Evolutionary conservation across 2,113 vertebrate genomes (phyloP), one percentile per base, ranked within the genome.

Genomic region (Montifringilla adamsi): DNA sequence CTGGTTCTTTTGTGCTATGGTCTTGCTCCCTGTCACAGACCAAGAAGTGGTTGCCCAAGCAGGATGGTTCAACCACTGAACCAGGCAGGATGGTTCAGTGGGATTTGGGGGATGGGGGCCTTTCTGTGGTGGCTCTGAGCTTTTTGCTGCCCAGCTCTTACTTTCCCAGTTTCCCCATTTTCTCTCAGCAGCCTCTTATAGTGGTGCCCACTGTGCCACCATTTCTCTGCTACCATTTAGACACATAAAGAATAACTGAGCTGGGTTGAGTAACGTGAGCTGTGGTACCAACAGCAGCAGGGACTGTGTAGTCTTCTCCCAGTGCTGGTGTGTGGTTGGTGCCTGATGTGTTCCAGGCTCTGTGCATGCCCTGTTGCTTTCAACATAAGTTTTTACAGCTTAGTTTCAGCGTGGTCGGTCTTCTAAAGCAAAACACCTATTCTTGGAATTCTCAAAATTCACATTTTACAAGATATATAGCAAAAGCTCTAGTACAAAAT

Each of bases 201-300:
- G 37, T 69, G 62, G 44, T 75, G 60, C 49, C 17, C 13, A 0
- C 49, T 52, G 2, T 37, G 30, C 60, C 39, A 81, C 30, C 22
- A 19, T 19, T 9, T 11, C 22, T 24, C 2, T 74, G 60, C 50
- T 43, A 1, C 31, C 43, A 14, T 74, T 75, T 13, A 78, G 47
- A 37, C 3, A 4, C 0, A 0, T 0, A 22, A 23, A 69, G 50
- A 24, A 10, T 59, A 47, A 50, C 66, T 46, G 55, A 63, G 39
- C 30, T 64, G 16, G 16, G 84, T 84, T 60, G 60, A 89, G 43
- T 21, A 37, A 18, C 1, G 10, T 39, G 39, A 72, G 33, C 46
- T 53, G 30, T 68, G 58, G 33, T 55, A 18, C 39, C 53, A 90
- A 5, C 43, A 79, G 74, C 58, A 93, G 62, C 30, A 60, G 24